phyloP scores from a whole-genome alignment of 2,113 vertebrate genomes.

The Anoura caudifer region DNA sequence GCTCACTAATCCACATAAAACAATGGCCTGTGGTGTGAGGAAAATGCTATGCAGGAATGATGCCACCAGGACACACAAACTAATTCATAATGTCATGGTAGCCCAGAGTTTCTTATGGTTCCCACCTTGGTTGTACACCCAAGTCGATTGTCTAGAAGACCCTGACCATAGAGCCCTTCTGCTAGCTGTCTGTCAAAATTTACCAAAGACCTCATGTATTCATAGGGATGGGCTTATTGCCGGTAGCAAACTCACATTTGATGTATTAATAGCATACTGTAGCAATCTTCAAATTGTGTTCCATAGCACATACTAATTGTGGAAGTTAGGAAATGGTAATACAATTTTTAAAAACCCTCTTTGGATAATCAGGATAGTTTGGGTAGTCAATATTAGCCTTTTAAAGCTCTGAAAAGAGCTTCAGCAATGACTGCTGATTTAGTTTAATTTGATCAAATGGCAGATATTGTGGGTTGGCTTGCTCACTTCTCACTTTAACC shows the following conservation, averaged over 20 bases:
- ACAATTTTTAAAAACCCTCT: not conserved
- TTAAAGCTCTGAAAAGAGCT: not conserved
- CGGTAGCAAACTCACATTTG: not conserved
- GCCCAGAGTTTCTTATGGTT: not conserved
- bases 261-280: not conserved
- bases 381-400: not conserved
- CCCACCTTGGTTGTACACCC: not conserved
- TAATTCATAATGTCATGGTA: not conserved
- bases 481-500: not conserved
- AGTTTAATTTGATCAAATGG: not conserved
- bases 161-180: not conserved
- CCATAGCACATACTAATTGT: not conserved
- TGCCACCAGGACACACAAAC: not conserved
- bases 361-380: not conserved
- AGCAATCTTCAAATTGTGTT: not conserved
- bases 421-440: not conserved
- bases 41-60: fast-evolving
- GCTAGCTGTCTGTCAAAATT: not conserved
- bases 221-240: not conserved
- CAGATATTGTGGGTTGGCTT: not conserved
- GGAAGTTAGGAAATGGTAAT: not conserved
- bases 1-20: not conserved
- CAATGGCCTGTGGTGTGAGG: not conserved
- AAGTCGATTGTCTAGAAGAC: not conserved
- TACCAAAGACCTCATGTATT: not conserved